Percentiles rank a stretch among this genome's conserved stretches.
Evolutionary conservation across 2,888 invertebrate genomes (phyloP).

Genomic region (Heliconius sara): DNA sequence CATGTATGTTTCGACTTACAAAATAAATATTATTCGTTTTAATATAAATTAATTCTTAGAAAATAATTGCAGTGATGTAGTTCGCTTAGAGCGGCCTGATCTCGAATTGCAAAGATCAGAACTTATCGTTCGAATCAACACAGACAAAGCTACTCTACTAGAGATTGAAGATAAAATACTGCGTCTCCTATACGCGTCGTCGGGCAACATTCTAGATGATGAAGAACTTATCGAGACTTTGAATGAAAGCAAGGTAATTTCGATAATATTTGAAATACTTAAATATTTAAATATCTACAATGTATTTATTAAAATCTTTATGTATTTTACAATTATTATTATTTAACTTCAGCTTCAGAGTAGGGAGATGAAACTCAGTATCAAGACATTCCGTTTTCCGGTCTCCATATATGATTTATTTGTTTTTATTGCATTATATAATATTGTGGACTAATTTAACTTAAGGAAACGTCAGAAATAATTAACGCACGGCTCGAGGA

Average conservation of each 20-base stretch:
- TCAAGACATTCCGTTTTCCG: no score
- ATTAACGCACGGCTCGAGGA: constrained; percentile 94
- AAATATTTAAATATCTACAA: no score
- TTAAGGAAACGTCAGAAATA: constrained; percentile 93
- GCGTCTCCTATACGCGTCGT: constrained; percentile 90
- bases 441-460: constrained; percentile 13
- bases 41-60: neutral
- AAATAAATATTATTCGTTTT: neutral
- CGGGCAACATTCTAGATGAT: constrained; percentile 96
- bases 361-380: no score
- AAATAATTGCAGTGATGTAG: constrained; percentile 86
- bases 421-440: neutral
- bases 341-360: neutral
- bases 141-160: constrained; percentile 92
- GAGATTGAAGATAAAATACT: constrained; percentile 96
- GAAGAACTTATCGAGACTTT: constrained; percentile 96
- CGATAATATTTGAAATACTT: no score
- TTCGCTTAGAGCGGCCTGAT: constrained; percentile 95
- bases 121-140: constrained; percentile 92
- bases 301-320: no score
- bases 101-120: constrained; percentile 92
- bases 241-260: constrained; percentile 90
- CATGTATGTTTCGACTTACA: neutral
- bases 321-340: neutral
- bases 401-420: no score